phyloP scores from a whole-genome alignment of 2,113 vertebrate genomes.

The Phrynocephalus versicolor region DNA sequence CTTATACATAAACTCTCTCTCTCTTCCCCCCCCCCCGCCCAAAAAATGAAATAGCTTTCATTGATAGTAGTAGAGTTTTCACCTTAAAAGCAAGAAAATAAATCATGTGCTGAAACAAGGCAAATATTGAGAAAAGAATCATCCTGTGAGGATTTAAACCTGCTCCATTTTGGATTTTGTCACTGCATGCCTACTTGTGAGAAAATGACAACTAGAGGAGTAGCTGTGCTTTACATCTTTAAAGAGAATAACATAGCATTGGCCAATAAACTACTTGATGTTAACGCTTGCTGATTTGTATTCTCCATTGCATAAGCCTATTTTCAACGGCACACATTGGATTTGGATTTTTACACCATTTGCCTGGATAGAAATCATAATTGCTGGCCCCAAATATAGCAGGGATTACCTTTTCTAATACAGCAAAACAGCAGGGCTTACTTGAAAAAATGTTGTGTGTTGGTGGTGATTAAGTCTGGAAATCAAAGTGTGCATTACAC shows the following conservation, averaged over 20 bases:
- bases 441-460: not conserved
- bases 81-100: too few species aligned
- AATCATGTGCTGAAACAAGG: too few species aligned
- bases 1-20: too few species aligned
- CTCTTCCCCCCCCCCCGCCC: too few species aligned
- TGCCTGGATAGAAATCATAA: not conserved
- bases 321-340: not conserved
- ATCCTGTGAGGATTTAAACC: too few species aligned
- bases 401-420: not conserved
- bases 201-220: not conserved
- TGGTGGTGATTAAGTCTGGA: not conserved
- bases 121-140: too few species aligned
- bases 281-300: not conserved
- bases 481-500: conserved; percentile 19
- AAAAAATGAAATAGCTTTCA: too few species aligned
- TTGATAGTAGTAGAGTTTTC: too few species aligned
- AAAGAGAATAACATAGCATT: not conserved
- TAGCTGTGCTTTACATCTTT: not conserved
- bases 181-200: not conserved
- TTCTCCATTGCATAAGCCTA: not conserved
- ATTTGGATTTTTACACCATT: conserved; percentile 10
- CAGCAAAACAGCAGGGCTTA: not conserved
- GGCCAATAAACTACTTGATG: not conserved
- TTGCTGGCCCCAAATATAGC: conserved; percentile 7
- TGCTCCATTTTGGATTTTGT: too few species aligned